A percentile compares a stretch with the other conserved stretches of the same genome.
phyloP scores from a whole-genome alignment of 2,113 vertebrate genomes.

The Myotis brandtii region DNA sequence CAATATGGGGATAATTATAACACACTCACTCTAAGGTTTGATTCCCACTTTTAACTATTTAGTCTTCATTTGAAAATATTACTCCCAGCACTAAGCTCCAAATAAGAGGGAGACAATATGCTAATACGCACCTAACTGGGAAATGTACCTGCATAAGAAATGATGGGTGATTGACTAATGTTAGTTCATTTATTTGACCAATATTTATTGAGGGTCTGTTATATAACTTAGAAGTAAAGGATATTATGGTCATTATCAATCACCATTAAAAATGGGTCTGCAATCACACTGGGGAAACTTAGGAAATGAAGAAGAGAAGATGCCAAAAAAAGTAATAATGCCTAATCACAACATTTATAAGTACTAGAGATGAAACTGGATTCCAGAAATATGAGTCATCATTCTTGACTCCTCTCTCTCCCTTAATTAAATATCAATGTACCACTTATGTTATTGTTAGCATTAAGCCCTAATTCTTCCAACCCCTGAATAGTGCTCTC shows the following conservation, averaged over 20 bases:
- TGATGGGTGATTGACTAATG: not conserved
- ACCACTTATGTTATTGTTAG: not conserved
- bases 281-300: not conserved
- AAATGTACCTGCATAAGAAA: not conserved
- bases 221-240: not conserved
- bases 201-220: not conserved
- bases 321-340: not conserved
- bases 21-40: not conserved
- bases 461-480: not conserved
- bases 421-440: not conserved
- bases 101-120: not conserved
- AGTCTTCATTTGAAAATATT: constrained; percentile 31
- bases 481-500: not conserved
- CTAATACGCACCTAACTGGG: not conserved
- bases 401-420: not conserved
- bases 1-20: not conserved
- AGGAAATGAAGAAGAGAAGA: not conserved
- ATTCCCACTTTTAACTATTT: constrained; percentile 5
- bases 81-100: not conserved
- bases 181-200: not conserved
- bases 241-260: not conserved
- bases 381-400: not conserved
- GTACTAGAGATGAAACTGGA: not conserved
- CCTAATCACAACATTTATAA: not conserved
- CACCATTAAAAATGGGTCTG: not conserved